Base-by-base conservation (phyloP, 2,888 invertebrate genomes). In the Dasysyrphus tricinctus region DNA sequence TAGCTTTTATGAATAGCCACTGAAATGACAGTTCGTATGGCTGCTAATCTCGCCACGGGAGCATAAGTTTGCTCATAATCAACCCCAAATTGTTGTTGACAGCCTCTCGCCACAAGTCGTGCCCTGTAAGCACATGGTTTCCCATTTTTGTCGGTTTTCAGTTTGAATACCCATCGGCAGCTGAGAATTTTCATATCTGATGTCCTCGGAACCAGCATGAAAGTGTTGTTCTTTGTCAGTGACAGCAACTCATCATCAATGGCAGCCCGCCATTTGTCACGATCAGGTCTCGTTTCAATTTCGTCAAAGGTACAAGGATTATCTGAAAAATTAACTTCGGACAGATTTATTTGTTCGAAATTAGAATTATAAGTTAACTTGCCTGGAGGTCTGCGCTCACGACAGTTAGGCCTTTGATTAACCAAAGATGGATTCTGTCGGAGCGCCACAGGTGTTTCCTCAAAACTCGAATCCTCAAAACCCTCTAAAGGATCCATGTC, bases 11-110 rank as follows among this genome's bases (percentile, higher is more conserved):
- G 24, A 29, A 74, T 24, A 1, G 37, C 74, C 24, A 61, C 59
- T n/a, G 61, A 74, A 19, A 74, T 14, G 1, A 51, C 74, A 39
- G 47, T 73, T 12, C 47, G 2, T 32, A 59, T 73, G 9, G 73
- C 67, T 1, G 49, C 34, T 19, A 49, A 67, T 49, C 34, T 47
- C 0, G 34, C 49, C 34, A 49, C 57, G 0, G 67, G 76, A 34
- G 65, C 44, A 75, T 77, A 83, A n/a, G 56, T 65, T 65, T 65
- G 61, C 1, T 78, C n/a, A 37, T 78, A 78, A 29, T 72, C 72
- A 7, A 78, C 29, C 5, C 61, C 54, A 63, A 54, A 56, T 29
- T 72, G 42, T 44, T 69, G 77, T 2, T 70, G n/a, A 16, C 47
- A 67, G 3, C 77, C 39, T 16, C 69, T 77, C 24, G 75, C 75